A percentile compares a stretch with the other conserved stretches of the same genome.
These are phyloP conservation scores for Allacma fusca DNA, from an alignment of 2,888 invertebrate genomes.

Conservation along the genomic window DNA sequence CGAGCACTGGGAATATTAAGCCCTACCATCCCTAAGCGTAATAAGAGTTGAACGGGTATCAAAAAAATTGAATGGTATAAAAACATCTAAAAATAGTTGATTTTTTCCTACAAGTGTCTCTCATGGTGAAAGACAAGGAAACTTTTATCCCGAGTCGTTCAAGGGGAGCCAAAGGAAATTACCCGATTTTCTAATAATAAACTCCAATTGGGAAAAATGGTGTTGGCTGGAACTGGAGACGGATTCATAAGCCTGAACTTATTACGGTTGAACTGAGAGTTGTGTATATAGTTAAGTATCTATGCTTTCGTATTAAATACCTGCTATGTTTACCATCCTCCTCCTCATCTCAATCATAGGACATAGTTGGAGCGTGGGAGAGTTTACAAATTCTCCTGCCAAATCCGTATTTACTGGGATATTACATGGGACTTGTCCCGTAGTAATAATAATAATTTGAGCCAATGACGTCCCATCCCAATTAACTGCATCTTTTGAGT, in stretches of 20 bases:
- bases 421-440: background rate
- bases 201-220: conserved; percentile 17
- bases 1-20: background rate
- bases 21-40: background rate
- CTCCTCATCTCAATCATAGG: background rate
- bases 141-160: conserved; percentile 3
- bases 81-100: conserved; percentile 12
- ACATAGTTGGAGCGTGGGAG: background rate
- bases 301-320: background rate
- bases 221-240: conserved; percentile 23
- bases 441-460: background rate
- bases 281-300: background rate
- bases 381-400: background rate
- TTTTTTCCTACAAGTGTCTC: conserved; percentile 1
- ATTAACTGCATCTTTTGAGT: background rate
- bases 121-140: conserved; percentile 4
- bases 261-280: background rate
- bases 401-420: background rate
- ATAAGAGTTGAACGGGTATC: background rate
- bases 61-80: conserved; percentile 4
- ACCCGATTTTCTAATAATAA: conserved; percentile 24
- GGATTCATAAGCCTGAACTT: background rate
- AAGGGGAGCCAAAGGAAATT: conserved; percentile 21
- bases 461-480: background rate
- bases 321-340: background rate